phyloP scores from a whole-genome alignment of 2,113 vertebrate genomes.

The Chamaetylas fuelleborni region DNA sequence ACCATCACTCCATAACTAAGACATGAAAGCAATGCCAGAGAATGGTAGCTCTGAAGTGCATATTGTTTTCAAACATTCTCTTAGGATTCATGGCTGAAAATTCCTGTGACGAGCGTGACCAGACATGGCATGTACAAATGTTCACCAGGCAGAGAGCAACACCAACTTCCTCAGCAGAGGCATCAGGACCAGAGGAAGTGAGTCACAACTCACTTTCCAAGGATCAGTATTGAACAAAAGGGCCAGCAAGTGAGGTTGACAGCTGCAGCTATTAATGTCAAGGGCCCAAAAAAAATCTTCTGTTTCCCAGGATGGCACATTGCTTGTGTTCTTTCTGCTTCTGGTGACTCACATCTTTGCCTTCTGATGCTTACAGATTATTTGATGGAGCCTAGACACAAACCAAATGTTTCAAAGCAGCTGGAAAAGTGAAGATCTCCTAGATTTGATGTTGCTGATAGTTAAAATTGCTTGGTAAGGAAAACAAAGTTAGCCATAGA shows the following conservation, averaged over 20 bases:
- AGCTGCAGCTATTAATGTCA: neutral
- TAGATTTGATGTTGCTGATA: neutral
- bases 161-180: neutral
- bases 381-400: neutral
- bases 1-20: neutral
- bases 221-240: neutral
- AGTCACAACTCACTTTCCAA: neutral
- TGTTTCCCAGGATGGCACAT: neutral
- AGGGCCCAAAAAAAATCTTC: neutral
- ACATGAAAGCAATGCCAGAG: neutral
- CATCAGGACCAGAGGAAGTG: neutral
- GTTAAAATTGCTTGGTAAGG: neutral
- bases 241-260: neutral
- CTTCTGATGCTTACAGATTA: neutral
- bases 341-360: neutral
- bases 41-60: neutral
- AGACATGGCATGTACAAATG: neutral
- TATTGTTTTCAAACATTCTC: neutral
- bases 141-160: neutral
- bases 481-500: neutral
- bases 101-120: neutral
- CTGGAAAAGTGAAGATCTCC: neutral
- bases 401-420: neutral
- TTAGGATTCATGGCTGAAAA: neutral
- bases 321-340: neutral